These are phyloP conservation scores for Vanacampus margaritifer DNA, from an alignment of 2,113 vertebrate species.

Conservation along the genomic window DNA sequence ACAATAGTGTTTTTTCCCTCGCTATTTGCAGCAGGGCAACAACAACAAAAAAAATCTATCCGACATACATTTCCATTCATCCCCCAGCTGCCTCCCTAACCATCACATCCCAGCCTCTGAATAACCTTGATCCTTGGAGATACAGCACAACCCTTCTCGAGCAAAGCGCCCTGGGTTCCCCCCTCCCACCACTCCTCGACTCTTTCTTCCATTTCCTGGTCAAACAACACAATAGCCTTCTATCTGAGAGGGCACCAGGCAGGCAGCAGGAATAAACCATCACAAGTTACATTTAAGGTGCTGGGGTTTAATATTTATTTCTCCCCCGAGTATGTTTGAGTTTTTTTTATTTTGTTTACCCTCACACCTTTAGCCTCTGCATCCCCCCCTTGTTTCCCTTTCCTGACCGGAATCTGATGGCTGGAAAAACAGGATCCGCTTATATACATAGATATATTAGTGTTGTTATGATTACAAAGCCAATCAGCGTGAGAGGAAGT, in stretches of 20 bases:
- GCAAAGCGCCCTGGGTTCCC: constrained; percentile 41
- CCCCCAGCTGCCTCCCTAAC: neutral
- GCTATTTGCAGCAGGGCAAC: neutral
- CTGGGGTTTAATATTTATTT: constrained; percentile 21
- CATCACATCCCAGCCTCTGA: constrained; percentile 18
- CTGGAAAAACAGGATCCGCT: constrained; percentile 63
- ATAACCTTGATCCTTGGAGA: constrained; percentile 59
- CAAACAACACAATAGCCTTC: constrained; percentile 58
- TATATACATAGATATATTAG: constrained; percentile 32
- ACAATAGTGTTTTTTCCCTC: too few relatives aligned
- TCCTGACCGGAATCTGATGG: constrained; percentile 59
- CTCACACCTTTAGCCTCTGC: constrained; percentile 29
- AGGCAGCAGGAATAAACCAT: constrained; percentile 44
- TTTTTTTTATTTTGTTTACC: constrained; percentile 16
- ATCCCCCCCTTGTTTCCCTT: constrained; percentile 68
- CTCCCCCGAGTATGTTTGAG: constrained; percentile 20
- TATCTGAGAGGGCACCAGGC: constrained; percentile 52
- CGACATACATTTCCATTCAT: neutral
- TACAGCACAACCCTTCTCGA: constrained; percentile 45
- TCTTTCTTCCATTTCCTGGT: constrained; percentile 60
- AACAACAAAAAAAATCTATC: neutral
- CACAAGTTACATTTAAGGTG: constrained; percentile 51
- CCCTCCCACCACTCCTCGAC: constrained; percentile 13
- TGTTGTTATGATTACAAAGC: constrained; percentile 38
- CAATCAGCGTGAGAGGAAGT: constrained; percentile 4